Evolutionary conservation across 2,113 vertebrate genomes (phyloP), one percentile per base, ranked within the genome.

Genomic region (Lamprotornis superbus): DNA sequence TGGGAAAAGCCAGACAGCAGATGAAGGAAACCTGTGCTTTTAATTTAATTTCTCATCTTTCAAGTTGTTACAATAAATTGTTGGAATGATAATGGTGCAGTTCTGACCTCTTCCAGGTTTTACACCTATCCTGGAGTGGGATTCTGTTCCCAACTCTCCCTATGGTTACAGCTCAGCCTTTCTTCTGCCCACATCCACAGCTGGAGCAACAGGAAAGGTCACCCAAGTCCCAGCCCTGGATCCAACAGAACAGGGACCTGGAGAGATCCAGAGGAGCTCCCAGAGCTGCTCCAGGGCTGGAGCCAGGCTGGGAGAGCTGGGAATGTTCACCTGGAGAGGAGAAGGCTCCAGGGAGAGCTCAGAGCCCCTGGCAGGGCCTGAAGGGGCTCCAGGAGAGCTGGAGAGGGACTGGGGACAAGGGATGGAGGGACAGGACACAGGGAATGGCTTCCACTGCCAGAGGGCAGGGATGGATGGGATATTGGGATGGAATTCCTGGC

Each of bases 301-400:
- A 85, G 71, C 71, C 52, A 50, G 83, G 17, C 83, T 78, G 84
- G 83, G 19, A 78, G 6, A 87, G 73, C 63, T 77, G 73, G 73
- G 83, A 19, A 19, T 37, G 81, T 10, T 59, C 83, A 0, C 31
- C 61, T 86, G 52, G 44, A 59, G 61, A 67, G 12, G 44, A 11
- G 71, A 57, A 76, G 47, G 61, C 0, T 44, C 37, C 83, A 86
- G 61, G 61, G 53, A 86, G 37, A 86, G 25, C 83, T 76, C 61
- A 21, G 83, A 76, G 71, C 83, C 35, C 81, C 61, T 75, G 2
- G 0, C 60, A 65, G 83, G 52, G 70, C 50, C 82, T 42, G 2
- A 21, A 57, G 83, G 82, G 52, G 37, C 39, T 86, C 44, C 83
- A 86, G 71, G 71, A 68, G 83, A 76, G 83, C 52, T 85, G 61